A percentile compares a stretch with the other conserved stretches of the same genome.
Conservation (phyloP, 2,888 invertebrate species). For the Nomada hirtipes region DNA sequence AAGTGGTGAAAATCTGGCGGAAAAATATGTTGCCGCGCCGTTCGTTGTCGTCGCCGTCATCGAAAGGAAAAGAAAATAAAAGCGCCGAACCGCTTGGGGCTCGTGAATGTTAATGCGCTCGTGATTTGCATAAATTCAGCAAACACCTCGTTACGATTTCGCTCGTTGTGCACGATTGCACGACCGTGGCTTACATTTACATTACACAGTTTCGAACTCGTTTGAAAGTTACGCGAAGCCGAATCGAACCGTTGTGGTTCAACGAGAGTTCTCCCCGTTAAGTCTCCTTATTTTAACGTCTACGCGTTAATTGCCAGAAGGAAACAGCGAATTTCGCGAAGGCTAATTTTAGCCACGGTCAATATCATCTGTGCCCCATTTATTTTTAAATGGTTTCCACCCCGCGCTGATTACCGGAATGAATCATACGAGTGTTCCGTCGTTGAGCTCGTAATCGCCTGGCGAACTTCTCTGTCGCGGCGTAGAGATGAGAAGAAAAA, state of each 20-base stretch:
- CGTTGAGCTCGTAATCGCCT: slow-evolving; percentile 21
- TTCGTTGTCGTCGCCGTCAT: too few relatives aligned
- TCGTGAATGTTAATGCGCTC: slow-evolving; percentile 78
- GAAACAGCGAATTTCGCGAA: slow-evolving; percentile 17
- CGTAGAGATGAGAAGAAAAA: background rate
- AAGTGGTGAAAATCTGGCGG: background rate
- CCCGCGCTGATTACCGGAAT: slow-evolving; percentile 10
- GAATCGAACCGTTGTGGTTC: too few relatives aligned
- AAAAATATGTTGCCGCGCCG: background rate
- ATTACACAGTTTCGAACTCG: too few relatives aligned
- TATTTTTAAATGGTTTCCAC: slow-evolving; percentile 23
- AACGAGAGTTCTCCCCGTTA: background rate
- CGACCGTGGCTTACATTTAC: background rate
- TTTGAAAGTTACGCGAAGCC: background rate
- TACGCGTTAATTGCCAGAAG: slow-evolving; percentile 1
- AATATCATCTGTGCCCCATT: slow-evolving; percentile 13
- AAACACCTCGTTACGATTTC: slow-evolving; percentile 75
- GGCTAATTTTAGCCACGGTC: slow-evolving; percentile 16
- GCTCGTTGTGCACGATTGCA: slow-evolving; percentile 16
- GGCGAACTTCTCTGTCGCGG: background rate
- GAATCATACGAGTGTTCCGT: slow-evolving; percentile 30
- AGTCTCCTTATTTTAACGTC: background rate
- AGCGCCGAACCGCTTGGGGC: slow-evolving; percentile 6
- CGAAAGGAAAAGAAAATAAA: slow-evolving; percentile 1
- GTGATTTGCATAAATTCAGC: slow-evolving; percentile 79